A percentile compares a stretch with the other conserved stretches of the same genome.
phyloP scores from a whole-genome alignment of 2,113 vertebrate species.

The Aspidoscelis tigris region DNA sequence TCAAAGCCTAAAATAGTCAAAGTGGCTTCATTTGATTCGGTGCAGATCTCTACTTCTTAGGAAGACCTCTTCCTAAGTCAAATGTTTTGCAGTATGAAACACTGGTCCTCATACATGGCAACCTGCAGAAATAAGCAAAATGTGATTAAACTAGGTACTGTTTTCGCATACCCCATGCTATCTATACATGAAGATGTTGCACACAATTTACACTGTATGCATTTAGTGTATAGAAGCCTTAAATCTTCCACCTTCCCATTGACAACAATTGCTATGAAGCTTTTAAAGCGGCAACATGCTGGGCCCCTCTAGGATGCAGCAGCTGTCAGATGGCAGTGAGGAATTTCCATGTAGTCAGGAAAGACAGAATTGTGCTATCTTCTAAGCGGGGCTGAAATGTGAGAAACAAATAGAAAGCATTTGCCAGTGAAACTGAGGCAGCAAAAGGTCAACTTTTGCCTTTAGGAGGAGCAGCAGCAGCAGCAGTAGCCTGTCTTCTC shows the following conservation, averaged over 20 bases:
- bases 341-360: neutral
- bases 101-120: too few species aligned
- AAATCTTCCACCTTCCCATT: neutral
- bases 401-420: neutral
- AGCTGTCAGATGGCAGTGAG: neutral
- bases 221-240: too few species aligned
- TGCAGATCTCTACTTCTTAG: too few species aligned
- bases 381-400: neutral
- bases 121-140: too few species aligned
- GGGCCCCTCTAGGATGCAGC: neutral
- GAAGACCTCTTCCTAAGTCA: too few species aligned
- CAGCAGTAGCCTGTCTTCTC: neutral
- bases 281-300: neutral
- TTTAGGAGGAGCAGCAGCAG: neutral
- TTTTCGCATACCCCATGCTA: too few species aligned
- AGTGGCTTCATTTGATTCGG: too few species aligned
- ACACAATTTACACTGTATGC: too few species aligned
- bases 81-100: too few species aligned
- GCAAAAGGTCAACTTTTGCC: slow-evolving; percentile 14
- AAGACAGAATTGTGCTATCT: neutral
- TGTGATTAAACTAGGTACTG: too few species aligned
- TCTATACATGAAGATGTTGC: too few species aligned
- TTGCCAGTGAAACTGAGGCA: neutral
- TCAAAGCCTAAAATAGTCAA: too few species aligned
- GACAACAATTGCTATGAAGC: neutral